A percentile compares a stretch with the other conserved stretches of the same genome.
phyloP scores from a whole-genome alignment of 2,797 vertebrate genomes.

The Crocidura indochinensis region DNA sequence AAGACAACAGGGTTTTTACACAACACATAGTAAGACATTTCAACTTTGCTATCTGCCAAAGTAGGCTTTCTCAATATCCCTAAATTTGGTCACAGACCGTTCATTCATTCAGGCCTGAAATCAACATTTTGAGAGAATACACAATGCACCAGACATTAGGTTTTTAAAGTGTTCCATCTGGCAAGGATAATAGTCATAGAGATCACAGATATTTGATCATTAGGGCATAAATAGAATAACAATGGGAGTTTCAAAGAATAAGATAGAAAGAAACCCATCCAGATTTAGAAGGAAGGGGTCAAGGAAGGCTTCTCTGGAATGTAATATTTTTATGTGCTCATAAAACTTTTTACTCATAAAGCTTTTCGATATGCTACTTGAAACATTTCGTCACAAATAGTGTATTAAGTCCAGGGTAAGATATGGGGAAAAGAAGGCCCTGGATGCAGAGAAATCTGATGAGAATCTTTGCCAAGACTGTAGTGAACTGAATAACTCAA shows the following conservation, averaged over 20 bases:
- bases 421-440: conserved; percentile 31
- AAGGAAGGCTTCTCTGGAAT: conserved; percentile 31
- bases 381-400: conserved; percentile 12
- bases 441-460: background rate
- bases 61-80: conserved; percentile 18
- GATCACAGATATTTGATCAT: background rate
- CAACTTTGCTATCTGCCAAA: background rate
- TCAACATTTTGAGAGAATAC: background rate
- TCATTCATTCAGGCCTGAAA: background rate
- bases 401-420: conserved; percentile 29
- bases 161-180: background rate
- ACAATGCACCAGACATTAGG: background rate
- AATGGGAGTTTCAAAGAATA: background rate
- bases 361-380: too few species aligned
- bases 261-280: background rate
- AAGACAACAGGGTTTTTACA: conserved; percentile 19
- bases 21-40: background rate
- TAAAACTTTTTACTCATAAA: background rate
- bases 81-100: background rate
- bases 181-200: background rate
- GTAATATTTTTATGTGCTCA: background rate
- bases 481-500: background rate
- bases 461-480: conserved; percentile 4
- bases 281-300: background rate
- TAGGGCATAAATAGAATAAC: background rate